Conservation (phyloP, 2,113 vertebrate genomes). For the Myrmophylax atrothorax region DNA sequence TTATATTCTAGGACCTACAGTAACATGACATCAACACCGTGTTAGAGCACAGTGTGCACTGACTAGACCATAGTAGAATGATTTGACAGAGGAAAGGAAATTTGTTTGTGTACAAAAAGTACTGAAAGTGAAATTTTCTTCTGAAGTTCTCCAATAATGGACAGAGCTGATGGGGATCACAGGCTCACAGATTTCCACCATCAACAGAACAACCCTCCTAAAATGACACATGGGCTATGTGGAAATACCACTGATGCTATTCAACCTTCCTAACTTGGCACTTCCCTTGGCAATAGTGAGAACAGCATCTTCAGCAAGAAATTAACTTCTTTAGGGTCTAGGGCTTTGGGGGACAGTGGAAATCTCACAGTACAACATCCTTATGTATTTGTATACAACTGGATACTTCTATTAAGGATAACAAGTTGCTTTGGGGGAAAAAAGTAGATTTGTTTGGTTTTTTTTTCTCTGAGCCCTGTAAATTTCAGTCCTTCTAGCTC, state of each 20-base stretch:
- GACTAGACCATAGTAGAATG: not conserved
- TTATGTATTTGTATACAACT: not conserved
- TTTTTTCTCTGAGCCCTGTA: not conserved
- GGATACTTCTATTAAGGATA: not conserved
- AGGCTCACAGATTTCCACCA: not conserved
- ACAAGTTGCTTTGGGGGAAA: not conserved
- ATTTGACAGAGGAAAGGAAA: not conserved
- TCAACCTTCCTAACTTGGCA: not conserved
- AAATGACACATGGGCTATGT: rapidly evolving
- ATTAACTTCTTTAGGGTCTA: not conserved
- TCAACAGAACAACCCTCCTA: not conserved
- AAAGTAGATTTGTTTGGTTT: not conserved
- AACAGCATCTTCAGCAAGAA: not conserved
- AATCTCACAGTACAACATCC: not conserved
- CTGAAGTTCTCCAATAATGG: not conserved
- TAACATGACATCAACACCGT: not conserved
- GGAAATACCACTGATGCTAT: not conserved
- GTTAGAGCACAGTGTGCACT: rapidly evolving
- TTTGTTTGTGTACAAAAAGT: rapidly evolving
- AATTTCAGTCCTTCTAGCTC: not conserved
- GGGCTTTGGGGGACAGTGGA: not conserved
- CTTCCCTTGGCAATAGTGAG: not conserved
- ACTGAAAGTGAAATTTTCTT: not conserved
- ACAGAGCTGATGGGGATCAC: not conserved
- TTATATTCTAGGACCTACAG: not conserved